phyloP scores from a whole-genome alignment of 2,797 vertebrate species.

The Passerculus sandwichensis region DNA sequence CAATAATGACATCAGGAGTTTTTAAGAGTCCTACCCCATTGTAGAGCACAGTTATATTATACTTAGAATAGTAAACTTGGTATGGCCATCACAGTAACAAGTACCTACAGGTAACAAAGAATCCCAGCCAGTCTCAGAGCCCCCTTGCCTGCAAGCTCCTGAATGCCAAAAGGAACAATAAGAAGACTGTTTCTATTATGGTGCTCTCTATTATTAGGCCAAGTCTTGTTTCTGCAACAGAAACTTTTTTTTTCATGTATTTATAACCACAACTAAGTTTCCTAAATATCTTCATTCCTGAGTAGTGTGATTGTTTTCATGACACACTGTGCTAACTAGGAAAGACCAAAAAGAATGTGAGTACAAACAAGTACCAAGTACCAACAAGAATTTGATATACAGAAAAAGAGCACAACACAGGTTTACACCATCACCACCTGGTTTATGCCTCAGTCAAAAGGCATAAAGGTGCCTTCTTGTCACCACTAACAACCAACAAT shows the following conservation, averaged over 20 bases:
- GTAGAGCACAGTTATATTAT: neutral
- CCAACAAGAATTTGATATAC: neutral
- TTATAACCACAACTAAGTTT: neutral
- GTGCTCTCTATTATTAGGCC: neutral
- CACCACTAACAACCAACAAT: neutral
- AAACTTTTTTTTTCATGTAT: neutral
- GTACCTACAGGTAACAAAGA: neutral
- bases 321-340: neutral
- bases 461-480: neutral
- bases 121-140: neutral
- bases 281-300: neutral
- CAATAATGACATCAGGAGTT: neutral
- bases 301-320: fast-evolving
- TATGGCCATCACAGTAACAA: neutral
- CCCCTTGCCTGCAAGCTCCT: neutral
- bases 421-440: neutral
- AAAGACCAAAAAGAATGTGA: neutral
- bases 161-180: neutral
- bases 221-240: neutral
- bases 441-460: neutral
- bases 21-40: neutral
- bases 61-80: neutral
- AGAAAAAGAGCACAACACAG: neutral
- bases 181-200: neutral
- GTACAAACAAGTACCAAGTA: neutral